A percentile compares a stretch with the other conserved stretches of the same genome.
Conservation (phyloP, 2,113 vertebrate genomes). For the Empidonax alnorum region DNA sequence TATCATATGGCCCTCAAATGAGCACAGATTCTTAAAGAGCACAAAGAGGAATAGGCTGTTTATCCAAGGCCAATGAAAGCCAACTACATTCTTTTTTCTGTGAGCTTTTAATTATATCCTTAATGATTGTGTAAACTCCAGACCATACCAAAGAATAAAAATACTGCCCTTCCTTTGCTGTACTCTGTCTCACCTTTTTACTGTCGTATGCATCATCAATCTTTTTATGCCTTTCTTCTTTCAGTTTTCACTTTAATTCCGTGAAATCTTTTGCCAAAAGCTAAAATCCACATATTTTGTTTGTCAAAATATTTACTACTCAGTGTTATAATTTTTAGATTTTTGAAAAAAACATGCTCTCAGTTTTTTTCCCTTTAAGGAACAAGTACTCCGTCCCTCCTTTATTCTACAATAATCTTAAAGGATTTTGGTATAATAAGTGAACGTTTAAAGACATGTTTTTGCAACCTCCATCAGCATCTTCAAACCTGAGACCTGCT, state of each 20-base stretch:
- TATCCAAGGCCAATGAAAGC: not conserved
- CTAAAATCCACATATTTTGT: not conserved
- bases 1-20: not conserved
- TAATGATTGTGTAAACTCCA: not conserved
- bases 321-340: not conserved
- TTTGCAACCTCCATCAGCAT: not conserved
- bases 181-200: not conserved
- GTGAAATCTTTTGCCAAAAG: not conserved
- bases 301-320: not conserved
- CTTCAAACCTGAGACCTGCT: not conserved
- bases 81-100: not conserved
- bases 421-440: not conserved
- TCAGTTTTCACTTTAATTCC: not conserved
- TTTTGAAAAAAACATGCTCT: not conserved
- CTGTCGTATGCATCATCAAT: not conserved
- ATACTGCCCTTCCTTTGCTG: not conserved
- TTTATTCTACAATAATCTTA: not conserved
- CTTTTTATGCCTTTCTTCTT: not conserved
- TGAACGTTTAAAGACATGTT: not conserved
- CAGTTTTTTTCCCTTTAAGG: not conserved
- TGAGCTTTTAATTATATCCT: constrained; percentile 1
- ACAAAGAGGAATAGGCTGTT: not conserved
- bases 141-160: not conserved
- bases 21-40: not conserved
- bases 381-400: not conserved